Percentiles rank a stretch among this genome's conserved stretches.
Evolutionary conservation across 2,797 vertebrate genomes (phyloP).

Genomic region (Serranus cabrilla): DNA sequence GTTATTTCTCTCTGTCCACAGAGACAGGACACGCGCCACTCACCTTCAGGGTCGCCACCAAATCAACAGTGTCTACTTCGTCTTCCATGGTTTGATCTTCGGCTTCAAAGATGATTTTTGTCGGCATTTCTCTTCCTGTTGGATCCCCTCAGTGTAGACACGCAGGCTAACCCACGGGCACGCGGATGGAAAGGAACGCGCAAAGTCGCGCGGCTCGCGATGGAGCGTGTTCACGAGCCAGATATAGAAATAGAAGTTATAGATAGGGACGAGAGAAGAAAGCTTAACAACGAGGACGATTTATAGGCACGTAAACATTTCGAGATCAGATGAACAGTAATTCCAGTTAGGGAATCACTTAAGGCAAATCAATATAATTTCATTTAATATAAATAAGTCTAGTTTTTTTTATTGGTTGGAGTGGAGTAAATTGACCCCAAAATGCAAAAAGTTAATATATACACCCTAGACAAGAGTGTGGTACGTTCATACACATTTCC

Average conservation of each 20-base stretch:
- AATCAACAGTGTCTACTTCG: slow-evolving; percentile 49
- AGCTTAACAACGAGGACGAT: no score
- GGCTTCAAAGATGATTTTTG: slow-evolving; percentile 71
- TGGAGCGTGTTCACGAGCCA: background rate
- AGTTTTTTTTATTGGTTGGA: no score
- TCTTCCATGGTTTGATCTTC: slow-evolving; percentile 68
- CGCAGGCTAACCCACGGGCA: slow-evolving; percentile 50
- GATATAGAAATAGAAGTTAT: slow-evolving; percentile 43
- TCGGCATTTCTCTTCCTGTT: slow-evolving; percentile 78
- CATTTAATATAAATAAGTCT: no score
- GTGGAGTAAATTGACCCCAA: no score
- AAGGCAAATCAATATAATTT: no score
- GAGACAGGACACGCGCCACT: slow-evolving; percentile 10
- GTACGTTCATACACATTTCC: no score
- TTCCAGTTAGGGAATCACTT: no score
- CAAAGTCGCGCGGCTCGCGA: background rate
- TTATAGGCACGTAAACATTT: no score
- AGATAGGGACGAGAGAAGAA: slow-evolving; percentile 9
- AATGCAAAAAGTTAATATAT: no score
- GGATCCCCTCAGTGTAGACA: slow-evolving; percentile 64
- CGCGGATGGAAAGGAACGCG: slow-evolving; percentile 78
- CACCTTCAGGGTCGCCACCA: slow-evolving; percentile 69
- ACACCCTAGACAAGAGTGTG: no score
- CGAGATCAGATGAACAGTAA: no score
- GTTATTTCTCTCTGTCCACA: background rate